phyloP scores from a whole-genome alignment of 2,797 vertebrate genomes.

The Parambassis ranga region DNA sequence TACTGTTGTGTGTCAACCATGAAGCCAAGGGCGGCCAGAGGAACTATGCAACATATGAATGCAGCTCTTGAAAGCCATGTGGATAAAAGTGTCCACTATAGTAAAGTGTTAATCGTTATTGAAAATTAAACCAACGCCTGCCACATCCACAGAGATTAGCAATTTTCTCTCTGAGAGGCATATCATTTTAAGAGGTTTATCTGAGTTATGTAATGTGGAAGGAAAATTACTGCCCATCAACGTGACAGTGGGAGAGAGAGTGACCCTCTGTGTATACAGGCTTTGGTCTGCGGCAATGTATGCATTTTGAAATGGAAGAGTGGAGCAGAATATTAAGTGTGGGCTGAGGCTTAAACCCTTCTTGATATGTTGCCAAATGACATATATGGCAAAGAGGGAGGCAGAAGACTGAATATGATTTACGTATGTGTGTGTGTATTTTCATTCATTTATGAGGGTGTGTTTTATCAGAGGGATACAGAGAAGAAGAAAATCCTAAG shows the following conservation, averaged over 20 bases:
- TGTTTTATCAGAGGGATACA: background rate
- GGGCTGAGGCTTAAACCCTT: slow-evolving; percentile 38
- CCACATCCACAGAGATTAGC: slow-evolving; percentile 28
- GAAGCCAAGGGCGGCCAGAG: background rate
- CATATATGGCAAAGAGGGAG: slow-evolving; percentile 4
- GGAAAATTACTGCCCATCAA: slow-evolving; percentile 40
- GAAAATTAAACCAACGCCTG: slow-evolving; percentile 38
- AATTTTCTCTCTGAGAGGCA: slow-evolving; percentile 38
- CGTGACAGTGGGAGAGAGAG: slow-evolving; percentile 25
- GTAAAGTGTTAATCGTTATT: slow-evolving; percentile 38
- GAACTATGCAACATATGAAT: background rate
- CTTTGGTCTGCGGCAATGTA: background rate
- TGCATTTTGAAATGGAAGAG: slow-evolving; percentile 13
- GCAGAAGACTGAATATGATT: background rate
- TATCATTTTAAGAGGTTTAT: slow-evolving; percentile 51
- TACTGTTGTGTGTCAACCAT: background rate
- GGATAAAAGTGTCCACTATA: slow-evolving; percentile 7
- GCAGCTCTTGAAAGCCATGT: background rate
- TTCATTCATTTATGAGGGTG: background rate
- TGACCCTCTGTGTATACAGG: slow-evolving; percentile 8
- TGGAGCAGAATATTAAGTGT: slow-evolving; percentile 17
- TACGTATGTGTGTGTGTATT: background rate
- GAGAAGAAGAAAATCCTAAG: background rate
- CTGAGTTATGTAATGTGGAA: slow-evolving; percentile 42
- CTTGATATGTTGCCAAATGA: slow-evolving; percentile 15